These are phyloP conservation scores for Crematogaster levior DNA, from an alignment of 2,888 invertebrate species.

Conservation along the genomic window DNA sequence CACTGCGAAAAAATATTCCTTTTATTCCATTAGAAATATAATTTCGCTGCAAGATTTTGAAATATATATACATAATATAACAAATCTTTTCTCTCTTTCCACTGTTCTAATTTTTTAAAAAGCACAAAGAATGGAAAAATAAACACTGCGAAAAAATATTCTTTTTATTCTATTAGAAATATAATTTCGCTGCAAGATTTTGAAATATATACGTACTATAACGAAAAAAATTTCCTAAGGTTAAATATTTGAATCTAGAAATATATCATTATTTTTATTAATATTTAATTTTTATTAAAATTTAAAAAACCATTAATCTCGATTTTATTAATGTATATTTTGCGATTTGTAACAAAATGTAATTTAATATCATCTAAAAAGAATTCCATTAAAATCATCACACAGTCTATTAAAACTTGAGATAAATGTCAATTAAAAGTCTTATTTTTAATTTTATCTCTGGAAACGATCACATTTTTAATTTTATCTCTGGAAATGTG, in stretches of 20 bases:
- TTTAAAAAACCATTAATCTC: neutral
- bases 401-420: too few relatives aligned
- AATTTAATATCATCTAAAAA: neutral
- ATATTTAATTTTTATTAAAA: too few relatives aligned
- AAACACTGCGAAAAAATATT: too few relatives aligned
- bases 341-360: neutral
- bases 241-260: neutral
- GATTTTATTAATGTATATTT: neutral
- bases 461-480: neutral
- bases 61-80: too few relatives aligned
- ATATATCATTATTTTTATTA: neutral
- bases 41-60: too few relatives aligned
- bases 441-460: neutral
- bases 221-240: neutral
- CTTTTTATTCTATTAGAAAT: neutral
- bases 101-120: constrained; percentile 4
- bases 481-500: neutral
- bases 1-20: too few relatives aligned
- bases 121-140: neutral
- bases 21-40: neutral
- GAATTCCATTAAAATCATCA: neutral
- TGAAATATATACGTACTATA: neutral
- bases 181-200: neutral
- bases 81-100: neutral
- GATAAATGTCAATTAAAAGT: neutral